Percentiles rank a stretch among this genome's conserved stretches.
These are phyloP conservation scores for Elmis aenea DNA, from an alignment of 2,888 invertebrate genomes.

Conservation along the genomic window DNA sequence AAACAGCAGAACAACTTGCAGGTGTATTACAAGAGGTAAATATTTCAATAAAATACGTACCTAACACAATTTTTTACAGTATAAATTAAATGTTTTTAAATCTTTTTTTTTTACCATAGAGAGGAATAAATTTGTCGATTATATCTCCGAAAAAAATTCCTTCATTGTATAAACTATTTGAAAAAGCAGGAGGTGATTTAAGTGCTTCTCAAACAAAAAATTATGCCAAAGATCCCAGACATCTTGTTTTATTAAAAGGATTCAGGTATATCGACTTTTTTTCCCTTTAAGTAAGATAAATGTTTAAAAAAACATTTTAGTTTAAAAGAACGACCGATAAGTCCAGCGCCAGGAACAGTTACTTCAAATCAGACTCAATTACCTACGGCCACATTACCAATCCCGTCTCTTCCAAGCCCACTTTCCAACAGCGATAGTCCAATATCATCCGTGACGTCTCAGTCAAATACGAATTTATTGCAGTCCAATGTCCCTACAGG, in stretches of 20 bases:
- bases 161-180: conserved; percentile 78
- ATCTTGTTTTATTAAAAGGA: conserved; percentile 72
- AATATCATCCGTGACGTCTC: conserved; percentile 37
- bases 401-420: conserved; percentile 51
- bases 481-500: conserved; percentile 33
- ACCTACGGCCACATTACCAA: conserved; percentile 36
- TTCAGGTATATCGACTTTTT: conserved; percentile 50
- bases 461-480: conserved; percentile 44
- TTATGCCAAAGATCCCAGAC: conserved; percentile 84
- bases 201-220: conserved; percentile 76
- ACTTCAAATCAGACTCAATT: conserved; percentile 40
- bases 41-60: conserved; percentile 4
- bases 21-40: conserved; percentile 67
- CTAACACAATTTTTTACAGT: too few relatives aligned
- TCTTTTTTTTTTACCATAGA: conserved; percentile 46
- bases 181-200: conserved; percentile 84
- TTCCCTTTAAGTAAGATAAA: conserved; percentile 7
- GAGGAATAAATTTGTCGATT: conserved; percentile 80
- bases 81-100: conserved; percentile 1
- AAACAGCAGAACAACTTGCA: conserved; percentile 82
- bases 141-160: conserved; percentile 86
- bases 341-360: conserved; percentile 50
- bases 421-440: conserved; percentile 54
- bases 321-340: conserved; percentile 65
- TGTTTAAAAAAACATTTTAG: conserved; percentile 30